Evolutionary conservation across 1,140 invertebrate species (phyloP).

Genomic region (Orius insidiosus): DNA sequence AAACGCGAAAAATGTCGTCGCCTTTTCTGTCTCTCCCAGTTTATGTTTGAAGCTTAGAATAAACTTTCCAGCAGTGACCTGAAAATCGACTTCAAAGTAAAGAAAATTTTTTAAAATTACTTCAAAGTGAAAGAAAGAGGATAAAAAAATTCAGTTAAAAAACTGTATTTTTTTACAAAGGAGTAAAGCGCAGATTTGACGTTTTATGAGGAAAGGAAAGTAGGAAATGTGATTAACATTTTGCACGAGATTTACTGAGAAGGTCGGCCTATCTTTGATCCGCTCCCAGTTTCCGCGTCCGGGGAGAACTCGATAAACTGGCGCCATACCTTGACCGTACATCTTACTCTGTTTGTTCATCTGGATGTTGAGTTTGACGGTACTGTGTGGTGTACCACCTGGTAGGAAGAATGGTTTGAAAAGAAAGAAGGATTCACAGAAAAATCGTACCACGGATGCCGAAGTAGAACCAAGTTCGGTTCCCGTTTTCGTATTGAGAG

Average conservation of each 20-base stretch:
- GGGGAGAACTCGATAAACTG: slow-evolving; percentile 51
- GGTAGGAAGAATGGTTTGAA: slow-evolving; percentile 7
- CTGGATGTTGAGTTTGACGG: slow-evolving; percentile 70
- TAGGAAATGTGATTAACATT: no score
- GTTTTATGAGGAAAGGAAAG: neutral
- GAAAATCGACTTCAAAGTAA: slow-evolving; percentile 23
- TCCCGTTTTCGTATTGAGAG: slow-evolving; percentile 76
- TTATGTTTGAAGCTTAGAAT: slow-evolving; percentile 61
- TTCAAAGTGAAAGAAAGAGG: neutral
- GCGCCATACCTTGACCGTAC: slow-evolving; percentile 79
- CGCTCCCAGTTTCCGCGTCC: slow-evolving; percentile 62
- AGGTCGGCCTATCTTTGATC: slow-evolving; percentile 51
- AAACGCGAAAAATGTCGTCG: slow-evolving; percentile 75
- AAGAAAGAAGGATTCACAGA: neutral
- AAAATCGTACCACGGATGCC: slow-evolving; percentile 43
- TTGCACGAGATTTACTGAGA: slow-evolving; percentile 20
- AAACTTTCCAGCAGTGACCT: slow-evolving; percentile 54
- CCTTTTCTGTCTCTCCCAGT: slow-evolving; percentile 50
- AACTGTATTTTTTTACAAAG: neutral
- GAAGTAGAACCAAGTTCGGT: slow-evolving; percentile 89
- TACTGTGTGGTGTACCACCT: slow-evolving; percentile 33
- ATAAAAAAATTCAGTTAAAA: slow-evolving; percentile 4
- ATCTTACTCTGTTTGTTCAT: slow-evolving; percentile 79
- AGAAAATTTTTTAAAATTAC: slow-evolving; percentile 8
- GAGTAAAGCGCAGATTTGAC: neutral